Evolutionary conservation across 1,140 invertebrate genomes (phyloP).

Genomic region (Cydia amplana): DNA sequence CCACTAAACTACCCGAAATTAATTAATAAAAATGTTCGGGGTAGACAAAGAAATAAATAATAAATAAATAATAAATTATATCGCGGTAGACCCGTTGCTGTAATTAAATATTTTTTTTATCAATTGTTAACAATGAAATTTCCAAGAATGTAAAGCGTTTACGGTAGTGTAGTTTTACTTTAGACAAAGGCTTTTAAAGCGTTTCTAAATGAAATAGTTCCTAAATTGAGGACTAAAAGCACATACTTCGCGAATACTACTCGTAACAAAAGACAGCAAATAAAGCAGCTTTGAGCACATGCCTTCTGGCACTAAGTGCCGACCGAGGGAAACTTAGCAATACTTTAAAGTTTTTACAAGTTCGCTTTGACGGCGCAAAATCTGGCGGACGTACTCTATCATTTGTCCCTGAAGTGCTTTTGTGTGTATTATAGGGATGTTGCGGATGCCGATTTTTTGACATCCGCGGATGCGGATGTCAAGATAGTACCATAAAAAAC

Average conservation of each 20-base stretch:
- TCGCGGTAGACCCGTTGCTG: too few species aligned
- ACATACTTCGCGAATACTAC: conserved; percentile 8
- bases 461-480: too few species aligned
- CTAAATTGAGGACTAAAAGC: conserved; percentile 14
- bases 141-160: too few species aligned
- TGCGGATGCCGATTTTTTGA: too few species aligned
- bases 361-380: conserved; percentile 20
- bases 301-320: conserved; percentile 29
- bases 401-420: conserved; percentile 26
- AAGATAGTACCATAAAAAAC: too few species aligned
- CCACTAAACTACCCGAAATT: too few species aligned
- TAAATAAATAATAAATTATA: too few species aligned
- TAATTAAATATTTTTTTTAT: too few species aligned
- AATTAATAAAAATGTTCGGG: too few species aligned
- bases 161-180: not conserved
- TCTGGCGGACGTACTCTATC: conserved; percentile 18
- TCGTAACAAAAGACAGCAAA: conserved; percentile 7
- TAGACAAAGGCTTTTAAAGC: not conserved
- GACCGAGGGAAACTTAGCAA: conserved; percentile 23
- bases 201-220: conserved; percentile 26
- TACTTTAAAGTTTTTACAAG: conserved; percentile 30
- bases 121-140: too few species aligned
- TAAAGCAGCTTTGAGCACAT: conserved; percentile 22
- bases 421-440: too few species aligned
- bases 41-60: too few species aligned